Percentiles rank a stretch among this genome's conserved stretches.
Evolutionary conservation across 2,113 vertebrate genomes (phyloP).

Genomic region (Ochotona princeps): DNA sequence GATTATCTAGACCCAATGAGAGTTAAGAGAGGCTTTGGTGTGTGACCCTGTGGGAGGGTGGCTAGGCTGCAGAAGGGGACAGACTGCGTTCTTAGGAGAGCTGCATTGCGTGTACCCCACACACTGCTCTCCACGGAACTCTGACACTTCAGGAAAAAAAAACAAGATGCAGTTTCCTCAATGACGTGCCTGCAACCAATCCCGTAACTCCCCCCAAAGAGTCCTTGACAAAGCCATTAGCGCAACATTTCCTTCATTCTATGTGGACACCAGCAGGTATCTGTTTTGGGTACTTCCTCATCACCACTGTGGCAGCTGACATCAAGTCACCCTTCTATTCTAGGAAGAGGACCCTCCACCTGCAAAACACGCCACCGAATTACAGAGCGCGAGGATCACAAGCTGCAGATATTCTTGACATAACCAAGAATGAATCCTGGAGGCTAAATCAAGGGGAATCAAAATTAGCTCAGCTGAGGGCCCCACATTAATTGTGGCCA

Average conservation of each 20-base stretch:
- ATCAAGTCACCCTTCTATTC: conserved; percentile 66
- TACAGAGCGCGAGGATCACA: conserved; percentile 69
- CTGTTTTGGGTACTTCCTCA: background rate
- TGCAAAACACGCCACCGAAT: conserved; percentile 74
- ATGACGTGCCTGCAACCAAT: conserved; percentile 60
- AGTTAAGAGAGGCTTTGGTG: conserved; percentile 10
- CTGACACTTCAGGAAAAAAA: conserved; percentile 46
- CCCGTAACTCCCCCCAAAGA: background rate
- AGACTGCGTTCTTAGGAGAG: background rate
- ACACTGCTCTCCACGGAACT: conserved; percentile 20
- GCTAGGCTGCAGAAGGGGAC: background rate
- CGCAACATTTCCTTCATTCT: conserved; percentile 23
- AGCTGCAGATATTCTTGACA: conserved; percentile 59
- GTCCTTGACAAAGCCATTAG: conserved; percentile 54
- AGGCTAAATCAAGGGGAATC: conserved; percentile 81
- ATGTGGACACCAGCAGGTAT: conserved; percentile 21
- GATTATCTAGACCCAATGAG: conserved; percentile 35
- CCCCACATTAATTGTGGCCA: conserved; percentile 84
- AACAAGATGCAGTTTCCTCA: conserved; percentile 50
- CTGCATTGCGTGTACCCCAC: conserved; percentile 26
- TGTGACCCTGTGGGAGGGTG: background rate
- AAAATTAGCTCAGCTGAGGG: conserved; percentile 82
- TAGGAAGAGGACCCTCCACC: conserved; percentile 72
- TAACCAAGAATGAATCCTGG: conserved; percentile 79
- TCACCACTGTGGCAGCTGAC: background rate